phyloP scores from a whole-genome alignment of 2,797 vertebrate species.

The Myotis findleyi region DNA sequence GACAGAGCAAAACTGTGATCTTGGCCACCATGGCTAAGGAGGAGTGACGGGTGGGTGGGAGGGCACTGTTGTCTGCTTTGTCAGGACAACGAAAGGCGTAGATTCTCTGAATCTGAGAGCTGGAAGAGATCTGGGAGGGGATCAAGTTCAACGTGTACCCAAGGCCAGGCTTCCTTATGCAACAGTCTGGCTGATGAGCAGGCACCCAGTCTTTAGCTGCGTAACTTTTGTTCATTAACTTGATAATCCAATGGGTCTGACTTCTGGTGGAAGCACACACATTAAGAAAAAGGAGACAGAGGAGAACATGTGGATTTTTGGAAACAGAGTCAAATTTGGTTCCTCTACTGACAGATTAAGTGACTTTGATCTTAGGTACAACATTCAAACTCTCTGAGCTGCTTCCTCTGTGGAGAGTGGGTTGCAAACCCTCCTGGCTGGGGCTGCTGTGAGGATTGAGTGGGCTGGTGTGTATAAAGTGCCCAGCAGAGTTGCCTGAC shows the following conservation, averaged over 20 bases:
- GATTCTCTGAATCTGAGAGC: not conserved
- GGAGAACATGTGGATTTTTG: not conserved
- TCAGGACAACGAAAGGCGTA: not conserved
- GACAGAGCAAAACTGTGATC: not conserved
- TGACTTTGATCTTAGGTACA: not conserved
- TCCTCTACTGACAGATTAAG: not conserved
- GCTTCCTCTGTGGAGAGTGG: conserved; percentile 15
- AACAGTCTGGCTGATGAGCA: not conserved
- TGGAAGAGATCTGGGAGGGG: not conserved
- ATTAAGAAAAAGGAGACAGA: not conserved
- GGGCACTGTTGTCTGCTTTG: not conserved
- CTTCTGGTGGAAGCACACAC: not conserved
- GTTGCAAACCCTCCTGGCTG: conserved; percentile 24
- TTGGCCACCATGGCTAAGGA: not conserved
- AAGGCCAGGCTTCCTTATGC: not conserved
- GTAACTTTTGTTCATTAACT: not conserved
- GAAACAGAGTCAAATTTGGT: not conserved
- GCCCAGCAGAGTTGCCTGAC: conserved; percentile 48
- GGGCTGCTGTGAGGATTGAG: conserved; percentile 49
- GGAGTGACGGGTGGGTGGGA: not conserved
- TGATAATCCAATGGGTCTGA: not conserved
- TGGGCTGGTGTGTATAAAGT: conserved; percentile 36
- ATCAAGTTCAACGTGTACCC: not conserved
- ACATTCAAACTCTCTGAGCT: not conserved
- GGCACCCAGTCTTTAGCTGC: not conserved